Conservation (phyloP, 2,797 vertebrate species). For the Dromococcyx pavoninus region DNA sequence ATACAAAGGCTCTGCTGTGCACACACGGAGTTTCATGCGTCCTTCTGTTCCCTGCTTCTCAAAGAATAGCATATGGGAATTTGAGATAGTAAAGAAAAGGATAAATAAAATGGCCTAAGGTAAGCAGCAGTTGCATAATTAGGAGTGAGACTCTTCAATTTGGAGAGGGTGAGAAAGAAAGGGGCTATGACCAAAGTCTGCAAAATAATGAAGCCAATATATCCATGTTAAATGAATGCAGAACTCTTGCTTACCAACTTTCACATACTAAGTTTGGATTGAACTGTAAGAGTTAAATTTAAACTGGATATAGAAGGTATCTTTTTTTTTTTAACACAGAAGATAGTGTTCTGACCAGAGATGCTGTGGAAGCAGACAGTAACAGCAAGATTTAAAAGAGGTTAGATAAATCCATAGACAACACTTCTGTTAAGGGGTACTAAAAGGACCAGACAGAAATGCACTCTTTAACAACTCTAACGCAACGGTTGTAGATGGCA, state of each 20-base stretch:
- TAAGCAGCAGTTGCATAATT: background rate
- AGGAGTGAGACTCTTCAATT: background rate
- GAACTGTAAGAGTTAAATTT: background rate
- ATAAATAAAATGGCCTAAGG: background rate
- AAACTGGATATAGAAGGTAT: background rate
- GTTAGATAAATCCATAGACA: background rate
- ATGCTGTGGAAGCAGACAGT: background rate
- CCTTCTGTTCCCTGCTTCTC: background rate
- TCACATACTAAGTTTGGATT: background rate
- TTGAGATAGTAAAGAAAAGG: background rate
- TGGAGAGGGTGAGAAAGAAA: background rate
- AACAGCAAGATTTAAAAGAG: slow-evolving; percentile 10
- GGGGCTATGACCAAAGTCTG: background rate
- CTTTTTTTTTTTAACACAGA: background rate
- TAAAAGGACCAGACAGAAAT: background rate
- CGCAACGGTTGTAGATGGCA: background rate
- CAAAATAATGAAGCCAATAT: background rate
- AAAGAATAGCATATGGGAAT: background rate
- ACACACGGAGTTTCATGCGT: background rate
- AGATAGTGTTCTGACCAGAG: background rate
- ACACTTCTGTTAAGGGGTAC: background rate
- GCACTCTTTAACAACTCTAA: background rate
- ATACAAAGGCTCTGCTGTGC: background rate
- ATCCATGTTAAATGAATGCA: background rate
- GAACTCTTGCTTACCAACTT: background rate